Conservation (phyloP, 2,113 vertebrate species). For the Spilogale gracilis region DNA sequence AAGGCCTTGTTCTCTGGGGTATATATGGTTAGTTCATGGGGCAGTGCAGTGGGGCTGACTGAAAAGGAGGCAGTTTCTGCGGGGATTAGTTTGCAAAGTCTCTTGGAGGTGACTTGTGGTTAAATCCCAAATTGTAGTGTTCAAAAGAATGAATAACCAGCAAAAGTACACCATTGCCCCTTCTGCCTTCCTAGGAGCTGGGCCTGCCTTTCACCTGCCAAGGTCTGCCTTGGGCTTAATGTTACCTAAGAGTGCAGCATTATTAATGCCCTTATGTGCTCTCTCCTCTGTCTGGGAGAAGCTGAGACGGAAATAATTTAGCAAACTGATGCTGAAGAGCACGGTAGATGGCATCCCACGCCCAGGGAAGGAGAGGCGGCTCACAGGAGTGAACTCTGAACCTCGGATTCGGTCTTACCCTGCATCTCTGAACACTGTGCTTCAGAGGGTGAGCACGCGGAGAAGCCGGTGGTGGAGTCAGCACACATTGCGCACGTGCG, state of each 20-base stretch:
- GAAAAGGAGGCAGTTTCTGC: neutral
- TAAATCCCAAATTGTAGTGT: neutral
- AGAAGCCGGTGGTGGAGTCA: neutral
- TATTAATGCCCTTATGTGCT: neutral
- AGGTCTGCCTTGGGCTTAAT: neutral
- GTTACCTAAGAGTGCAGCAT: neutral
- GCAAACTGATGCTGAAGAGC: neutral
- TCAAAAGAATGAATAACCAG: neutral
- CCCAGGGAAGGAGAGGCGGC: neutral
- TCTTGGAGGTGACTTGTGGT: neutral
- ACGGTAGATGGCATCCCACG: neutral
- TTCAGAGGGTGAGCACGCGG: neutral
- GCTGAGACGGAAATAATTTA: neutral
- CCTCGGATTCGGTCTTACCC: neutral
- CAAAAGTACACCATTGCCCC: neutral
- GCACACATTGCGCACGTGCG: neutral
- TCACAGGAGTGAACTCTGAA: neutral
- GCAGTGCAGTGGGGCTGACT: neutral
- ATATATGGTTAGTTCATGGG: neutral
- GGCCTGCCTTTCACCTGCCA: neutral
- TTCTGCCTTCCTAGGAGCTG: neutral
- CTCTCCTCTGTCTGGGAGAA: neutral
- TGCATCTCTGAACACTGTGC: neutral
- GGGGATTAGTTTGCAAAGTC: neutral
- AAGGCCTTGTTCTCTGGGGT: neutral